Base-by-base conservation (phyloP, 2,797 vertebrate species). In the Paratrypauchen microcephalus region DNA sequence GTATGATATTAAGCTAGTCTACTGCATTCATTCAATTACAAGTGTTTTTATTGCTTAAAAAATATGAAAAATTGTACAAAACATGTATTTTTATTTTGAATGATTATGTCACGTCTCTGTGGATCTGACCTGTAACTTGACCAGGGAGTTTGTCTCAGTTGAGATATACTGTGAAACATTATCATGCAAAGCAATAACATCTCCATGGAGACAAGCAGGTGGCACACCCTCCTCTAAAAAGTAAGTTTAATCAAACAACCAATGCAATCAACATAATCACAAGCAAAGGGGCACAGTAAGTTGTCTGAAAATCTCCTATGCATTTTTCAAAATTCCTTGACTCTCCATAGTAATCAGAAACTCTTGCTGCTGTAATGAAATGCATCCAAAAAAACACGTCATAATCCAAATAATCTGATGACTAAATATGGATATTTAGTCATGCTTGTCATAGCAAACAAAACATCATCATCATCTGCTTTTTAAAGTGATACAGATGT, bases 371-470 rank as follows among this genome's bases (percentile, higher is more conserved):
- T 56, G 39, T 18, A 50, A 30, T 30, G 63, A 50, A 56, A 68
- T n/a, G 11, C 65, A 21, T 66, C 66, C 30, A 74, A 64, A 76
- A 76, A 61, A 74, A 56, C 2, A 58, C 63, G 45, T 60, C 47
- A 24, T 55, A 62, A 65, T 36, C 68, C 48, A 65, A 48, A 83
- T 80, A 81, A 69, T 63, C 67, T 78, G 72, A 55, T 26, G 24
- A 26, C 24, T 26, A 26, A 26, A 26, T 26, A 26, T 26, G 24
- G 24, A 63, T 76, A 84, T 79, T 65, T 77, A 71, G 60, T 45
- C 19, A 12, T 57, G 39, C 13, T 28, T 75, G 74, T 86, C 86
- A 82, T 77, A 66, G 78, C 73, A 86, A 92, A 86, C 83, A 87
- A 78, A 85, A 72, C 62, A 45, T 75, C 75, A 50, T 75, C 75